Base-by-base conservation (phyloP, 2,888 invertebrate genomes). In the Dynastes maya region DNA sequence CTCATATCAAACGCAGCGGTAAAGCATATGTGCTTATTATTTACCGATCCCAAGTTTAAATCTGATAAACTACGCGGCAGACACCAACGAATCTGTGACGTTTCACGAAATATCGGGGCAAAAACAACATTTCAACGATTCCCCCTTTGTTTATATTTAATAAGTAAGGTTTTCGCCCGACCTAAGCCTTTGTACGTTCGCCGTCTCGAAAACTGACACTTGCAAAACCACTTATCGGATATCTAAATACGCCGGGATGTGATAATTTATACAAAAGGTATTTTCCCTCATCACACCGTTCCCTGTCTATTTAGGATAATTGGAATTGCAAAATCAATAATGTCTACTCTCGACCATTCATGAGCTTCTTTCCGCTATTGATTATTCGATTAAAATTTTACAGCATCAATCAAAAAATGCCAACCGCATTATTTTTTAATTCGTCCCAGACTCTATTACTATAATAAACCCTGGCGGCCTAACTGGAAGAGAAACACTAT, bases 201-300 rank as follows among this genome's bases (percentile, higher is more conserved):
- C 53, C 51, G 37, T 65, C 71, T 37, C 64, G 64, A 49, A 64
- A 78, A 61, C 78, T 78, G 78, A 78, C 78, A 78, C 68, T 63
- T 61, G 58, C 68, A 45, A 77, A 77, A 77, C 64, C 78, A 71
- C 72, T 78, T 64, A 78, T 72, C 72, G 64, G 64, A 78, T 71
- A 78, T 78, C 78, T 72, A 78, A 78, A 78, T 72, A 72, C 40
- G 64, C 53, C 64, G 27, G 40, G 51, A 71, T 65, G 72, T 72
- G 65, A 72, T 78, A 78, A 78, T 78, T 78, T 78, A 78, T 78
- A 78, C 71, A 78, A 78, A 78, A 78, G 78, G 71, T 64, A 71
- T 72, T 72, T 72, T 71, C 78, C 72, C 72, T 78, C 64, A 64
- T 78, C 78, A 78, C 72, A 72, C 65, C 72, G 63, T 65, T 51